A percentile compares a stretch with the other conserved stretches of the same genome.
These are phyloP conservation scores for Xyrichtys novacula DNA, from an alignment of 2,797 vertebrate genomes.

Conservation along the genomic window DNA sequence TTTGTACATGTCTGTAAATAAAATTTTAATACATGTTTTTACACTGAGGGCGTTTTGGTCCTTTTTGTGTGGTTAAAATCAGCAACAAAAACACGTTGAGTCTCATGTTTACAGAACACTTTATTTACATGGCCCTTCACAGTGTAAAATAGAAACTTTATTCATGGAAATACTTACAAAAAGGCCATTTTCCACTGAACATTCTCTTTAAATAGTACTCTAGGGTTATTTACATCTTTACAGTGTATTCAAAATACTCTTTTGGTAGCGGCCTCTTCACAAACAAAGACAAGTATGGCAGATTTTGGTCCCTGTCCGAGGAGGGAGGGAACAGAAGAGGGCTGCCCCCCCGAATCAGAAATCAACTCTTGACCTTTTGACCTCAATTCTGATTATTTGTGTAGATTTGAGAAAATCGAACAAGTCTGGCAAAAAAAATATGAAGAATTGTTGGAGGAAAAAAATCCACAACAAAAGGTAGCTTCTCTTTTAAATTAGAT, in stretches of 20 bases:
- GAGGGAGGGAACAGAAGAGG: constrained; percentile 62
- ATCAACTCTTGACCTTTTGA: constrained; percentile 58
- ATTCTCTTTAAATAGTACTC: constrained; percentile 95
- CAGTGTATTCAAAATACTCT: constrained; percentile 98
- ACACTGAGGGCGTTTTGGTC: constrained; percentile 31
- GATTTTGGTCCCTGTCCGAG: constrained; percentile 84
- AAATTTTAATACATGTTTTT: constrained; percentile 83
- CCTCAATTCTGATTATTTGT: constrained; percentile 45
- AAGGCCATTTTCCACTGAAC: constrained; percentile 87
- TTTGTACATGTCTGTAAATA: constrained; percentile 87
- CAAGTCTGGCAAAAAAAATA: neutral
- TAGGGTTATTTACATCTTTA: constrained; percentile 98
- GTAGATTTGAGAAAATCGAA: constrained; percentile 66
- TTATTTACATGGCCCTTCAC: constrained; percentile 87
- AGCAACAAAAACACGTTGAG: constrained; percentile 13
- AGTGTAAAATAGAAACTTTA: constrained; percentile 99
- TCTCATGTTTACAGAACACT: constrained; percentile 73
- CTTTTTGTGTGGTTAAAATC: constrained; percentile 4
- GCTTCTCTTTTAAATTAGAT: constrained; percentile 59
- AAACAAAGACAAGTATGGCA: constrained; percentile 81
- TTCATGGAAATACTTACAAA: constrained; percentile 97
- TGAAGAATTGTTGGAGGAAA: constrained; percentile 5
- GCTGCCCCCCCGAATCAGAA: constrained; percentile 67
- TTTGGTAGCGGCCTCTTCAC: constrained; percentile 85
- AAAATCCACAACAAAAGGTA: constrained; percentile 17